Evolutionary conservation across 2,797 vertebrate species (phyloP).

Genomic region (Bufotes viridis): DNA sequence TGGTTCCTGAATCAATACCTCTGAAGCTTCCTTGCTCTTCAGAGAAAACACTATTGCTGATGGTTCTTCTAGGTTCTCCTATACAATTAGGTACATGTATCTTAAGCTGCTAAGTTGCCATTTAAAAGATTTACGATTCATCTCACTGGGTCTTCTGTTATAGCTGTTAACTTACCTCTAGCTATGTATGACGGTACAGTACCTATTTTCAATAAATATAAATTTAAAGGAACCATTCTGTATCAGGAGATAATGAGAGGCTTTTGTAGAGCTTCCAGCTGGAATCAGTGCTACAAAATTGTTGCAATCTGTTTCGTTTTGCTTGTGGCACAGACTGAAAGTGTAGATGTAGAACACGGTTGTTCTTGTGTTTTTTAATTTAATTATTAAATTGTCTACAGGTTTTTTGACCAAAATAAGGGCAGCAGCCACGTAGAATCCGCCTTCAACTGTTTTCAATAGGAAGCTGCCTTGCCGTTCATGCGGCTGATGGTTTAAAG

Average conservation of each 20-base stretch:
- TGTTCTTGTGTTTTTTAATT: neutral
- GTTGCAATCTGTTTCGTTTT: neutral
- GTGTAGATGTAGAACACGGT: neutral
- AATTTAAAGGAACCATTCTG: neutral
- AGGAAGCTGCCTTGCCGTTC: no score
- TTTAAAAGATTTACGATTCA: neutral
- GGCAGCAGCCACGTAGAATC: no score
- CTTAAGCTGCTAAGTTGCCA: neutral
- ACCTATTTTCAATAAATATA: neutral
- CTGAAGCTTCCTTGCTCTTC: neutral
- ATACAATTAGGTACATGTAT: neutral
- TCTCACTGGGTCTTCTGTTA: neutral
- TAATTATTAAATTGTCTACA: neutral
- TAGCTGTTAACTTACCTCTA: neutral
- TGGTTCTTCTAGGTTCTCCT: neutral
- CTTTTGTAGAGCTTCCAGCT: neutral
- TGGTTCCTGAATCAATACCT: constrained; percentile 26
- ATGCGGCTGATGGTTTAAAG: no score
- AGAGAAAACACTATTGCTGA: neutral
- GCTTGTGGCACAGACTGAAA: neutral
- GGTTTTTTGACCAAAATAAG: no score
- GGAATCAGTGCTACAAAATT: neutral
- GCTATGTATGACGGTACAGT: neutral
- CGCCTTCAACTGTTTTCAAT: no score
- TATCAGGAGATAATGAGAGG: neutral